A percentile compares a stretch with the other conserved stretches of the same genome.
phyloP scores from a whole-genome alignment of 2,888 invertebrate genomes.

The Rhingia campestris region DNA sequence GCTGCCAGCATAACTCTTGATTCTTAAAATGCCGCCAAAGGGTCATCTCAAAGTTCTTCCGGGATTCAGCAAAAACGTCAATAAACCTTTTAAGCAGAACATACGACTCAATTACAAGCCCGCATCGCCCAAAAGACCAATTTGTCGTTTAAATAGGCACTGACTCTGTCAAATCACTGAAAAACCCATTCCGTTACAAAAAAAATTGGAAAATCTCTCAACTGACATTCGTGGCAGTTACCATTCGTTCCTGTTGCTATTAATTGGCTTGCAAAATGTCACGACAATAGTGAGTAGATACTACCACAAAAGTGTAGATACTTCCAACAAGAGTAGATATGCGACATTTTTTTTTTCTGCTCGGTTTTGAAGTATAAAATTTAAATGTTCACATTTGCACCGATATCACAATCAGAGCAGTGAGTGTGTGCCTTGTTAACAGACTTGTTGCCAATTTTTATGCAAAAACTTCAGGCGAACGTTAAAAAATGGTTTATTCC shows the following conservation, averaged over 20 bases:
- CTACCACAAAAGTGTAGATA: too few relatives aligned
- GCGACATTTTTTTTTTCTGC: too few relatives aligned
- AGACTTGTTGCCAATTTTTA: constrained; percentile 51
- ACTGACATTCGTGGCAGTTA: constrained; percentile 3
- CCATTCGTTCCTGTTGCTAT: constrained; percentile 52
- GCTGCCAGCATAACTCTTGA: constrained; percentile 22
- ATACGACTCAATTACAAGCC: constrained; percentile 41
- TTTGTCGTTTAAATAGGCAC: constrained; percentile 59
- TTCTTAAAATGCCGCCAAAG: constrained; percentile 36
- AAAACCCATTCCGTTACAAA: neutral
- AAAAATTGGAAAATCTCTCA: constrained; percentile 2
- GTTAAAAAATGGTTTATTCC: too few relatives aligned
- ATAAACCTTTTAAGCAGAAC: neutral
- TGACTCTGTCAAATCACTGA: constrained; percentile 47
- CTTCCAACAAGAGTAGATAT: too few relatives aligned
- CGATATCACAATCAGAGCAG: constrained; percentile 18
- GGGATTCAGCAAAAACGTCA: neutral
- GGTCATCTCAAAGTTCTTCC: constrained; percentile 50
- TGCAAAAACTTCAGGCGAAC: constrained; percentile 1
- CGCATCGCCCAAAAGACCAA: constrained; percentile 29
- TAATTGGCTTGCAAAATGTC: constrained; percentile 63
- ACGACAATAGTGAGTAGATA: constrained; percentile 43
- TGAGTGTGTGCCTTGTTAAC: constrained; percentile 22
- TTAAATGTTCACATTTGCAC: constrained; percentile 25
- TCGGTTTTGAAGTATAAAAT: constrained; percentile 1